These are phyloP conservation scores for Caenorhabditis sp. DNA, from an alignment of 2,888 invertebrate genomes.

Conservation along the genomic window DNA sequence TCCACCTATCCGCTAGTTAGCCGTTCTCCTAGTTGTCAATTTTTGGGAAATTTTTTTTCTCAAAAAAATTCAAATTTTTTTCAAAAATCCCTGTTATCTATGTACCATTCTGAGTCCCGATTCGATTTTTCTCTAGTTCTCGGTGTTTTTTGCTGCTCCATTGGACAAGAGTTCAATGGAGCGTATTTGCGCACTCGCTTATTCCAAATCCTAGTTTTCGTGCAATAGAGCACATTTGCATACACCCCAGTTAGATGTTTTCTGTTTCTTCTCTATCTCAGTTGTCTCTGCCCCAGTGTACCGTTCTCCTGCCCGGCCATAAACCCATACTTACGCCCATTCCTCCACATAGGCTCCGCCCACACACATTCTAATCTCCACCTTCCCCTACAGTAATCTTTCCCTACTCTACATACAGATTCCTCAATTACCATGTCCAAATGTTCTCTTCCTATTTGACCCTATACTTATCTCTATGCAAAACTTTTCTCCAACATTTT, in stretches of 20 bases:
- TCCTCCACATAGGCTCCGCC: background rate
- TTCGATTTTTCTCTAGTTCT: background rate
- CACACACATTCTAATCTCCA: background rate
- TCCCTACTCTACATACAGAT: constrained; percentile 2
- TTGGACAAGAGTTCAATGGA: constrained; percentile 3
- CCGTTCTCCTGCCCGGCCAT: background rate
- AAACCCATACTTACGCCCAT: background rate
- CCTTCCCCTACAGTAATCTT: constrained; percentile 13
- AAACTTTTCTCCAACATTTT: background rate
- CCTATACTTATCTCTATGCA: background rate
- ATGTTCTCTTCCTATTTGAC: constrained; percentile 28
- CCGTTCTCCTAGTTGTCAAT: background rate
- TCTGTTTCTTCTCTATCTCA: background rate
- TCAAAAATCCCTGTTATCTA: background rate
- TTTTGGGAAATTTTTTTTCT: too few species aligned
- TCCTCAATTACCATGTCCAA: constrained; percentile 44
- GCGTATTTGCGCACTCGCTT: constrained; percentile 1
- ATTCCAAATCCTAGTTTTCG: too few species aligned
- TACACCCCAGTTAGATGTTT: background rate
- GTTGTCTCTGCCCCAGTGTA: background rate
- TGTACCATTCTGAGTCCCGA: background rate
- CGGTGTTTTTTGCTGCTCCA: background rate
- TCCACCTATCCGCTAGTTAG: background rate
- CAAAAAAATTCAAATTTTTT: background rate
- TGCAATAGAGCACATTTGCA: constrained; percentile 18